Conservation (phyloP, 2,888 invertebrate genomes). For the Priocnemis perturbator region DNA sequence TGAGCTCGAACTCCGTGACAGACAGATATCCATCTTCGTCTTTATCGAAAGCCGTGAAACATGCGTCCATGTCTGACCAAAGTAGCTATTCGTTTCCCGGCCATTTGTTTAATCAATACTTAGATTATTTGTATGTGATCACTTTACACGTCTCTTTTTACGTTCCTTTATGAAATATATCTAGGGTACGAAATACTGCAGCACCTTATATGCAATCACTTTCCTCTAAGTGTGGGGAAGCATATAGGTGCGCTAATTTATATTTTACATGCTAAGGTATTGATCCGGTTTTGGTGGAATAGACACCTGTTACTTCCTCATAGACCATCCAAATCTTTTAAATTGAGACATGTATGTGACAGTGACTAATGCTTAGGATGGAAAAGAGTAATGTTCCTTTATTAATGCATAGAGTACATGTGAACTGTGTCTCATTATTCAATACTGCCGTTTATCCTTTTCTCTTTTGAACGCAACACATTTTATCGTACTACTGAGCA, state of each 20-base stretch:
- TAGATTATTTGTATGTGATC: conserved; percentile 21
- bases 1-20: conserved; percentile 85
- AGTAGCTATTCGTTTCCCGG: conserved; percentile 76
- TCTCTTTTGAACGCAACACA: too few species aligned
- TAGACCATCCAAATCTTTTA: too few species aligned
- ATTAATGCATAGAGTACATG: conserved; percentile 13
- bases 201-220: conserved; percentile 19
- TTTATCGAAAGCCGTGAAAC: conserved; percentile 93
- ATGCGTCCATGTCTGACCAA: conserved; percentile 89
- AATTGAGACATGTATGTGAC: not conserved
- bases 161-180: conserved; percentile 12
- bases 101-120: conserved; percentile 70
- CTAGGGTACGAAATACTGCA: conserved; percentile 32
- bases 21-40: conserved; percentile 91
- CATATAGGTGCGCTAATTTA: not conserved
- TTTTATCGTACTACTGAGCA: conserved; percentile 27
- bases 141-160: conserved; percentile 25
- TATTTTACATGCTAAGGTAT: conserved; percentile 2
- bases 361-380: conserved; percentile 3
- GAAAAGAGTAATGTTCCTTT: conserved; percentile 6
- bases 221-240: not conserved
- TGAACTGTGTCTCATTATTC: not conserved
- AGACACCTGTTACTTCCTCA: too few species aligned
- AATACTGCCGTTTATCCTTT: not conserved
- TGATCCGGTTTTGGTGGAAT: not conserved